These are phyloP conservation scores for Sander lucioperca DNA, from an alignment of 2,113 vertebrate genomes.

Conservation along the genomic window DNA sequence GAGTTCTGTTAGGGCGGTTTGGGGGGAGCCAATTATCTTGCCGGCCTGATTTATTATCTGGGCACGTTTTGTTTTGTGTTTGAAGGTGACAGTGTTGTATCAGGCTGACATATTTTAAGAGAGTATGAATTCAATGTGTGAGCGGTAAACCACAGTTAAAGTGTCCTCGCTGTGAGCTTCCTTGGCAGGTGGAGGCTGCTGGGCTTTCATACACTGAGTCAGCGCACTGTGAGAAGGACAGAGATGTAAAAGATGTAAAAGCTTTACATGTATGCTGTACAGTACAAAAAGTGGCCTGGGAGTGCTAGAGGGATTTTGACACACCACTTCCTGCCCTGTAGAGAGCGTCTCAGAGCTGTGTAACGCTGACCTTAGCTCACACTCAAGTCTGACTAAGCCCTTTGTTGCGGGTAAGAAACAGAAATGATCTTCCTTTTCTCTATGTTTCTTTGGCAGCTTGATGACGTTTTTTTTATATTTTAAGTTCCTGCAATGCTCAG, in stretches of 20 bases:
- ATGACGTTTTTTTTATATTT: slow-evolving; percentile 37
- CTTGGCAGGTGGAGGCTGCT: too few relatives aligned
- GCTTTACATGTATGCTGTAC: background rate
- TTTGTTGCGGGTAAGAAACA: slow-evolving; percentile 49
- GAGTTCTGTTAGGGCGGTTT: too few relatives aligned
- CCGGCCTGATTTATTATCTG: too few relatives aligned
- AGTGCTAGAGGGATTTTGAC: slow-evolving; percentile 12
- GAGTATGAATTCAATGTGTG: too few relatives aligned
- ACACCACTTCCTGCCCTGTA: slow-evolving; percentile 35
- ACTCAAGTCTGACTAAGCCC: slow-evolving; percentile 33
- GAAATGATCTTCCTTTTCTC: slow-evolving; percentile 20
- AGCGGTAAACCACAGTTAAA: too few relatives aligned
- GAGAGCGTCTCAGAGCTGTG: slow-evolving; percentile 52
- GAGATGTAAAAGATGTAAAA: background rate
- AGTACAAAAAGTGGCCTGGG: slow-evolving; percentile 5
- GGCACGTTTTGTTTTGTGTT: too few relatives aligned
- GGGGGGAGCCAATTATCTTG: too few relatives aligned
- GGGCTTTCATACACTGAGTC: too few relatives aligned
- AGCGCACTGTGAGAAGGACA: too few relatives aligned
- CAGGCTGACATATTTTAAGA: too few relatives aligned
- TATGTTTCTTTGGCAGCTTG: slow-evolving; percentile 31
- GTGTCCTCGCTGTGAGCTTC: too few relatives aligned
- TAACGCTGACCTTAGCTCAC: slow-evolving; percentile 8
- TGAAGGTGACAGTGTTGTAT: too few relatives aligned
- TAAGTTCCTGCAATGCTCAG: slow-evolving; percentile 38